Base-by-base conservation (phyloP, 1,140 invertebrate genomes). In the Aphis gossypii region DNA sequence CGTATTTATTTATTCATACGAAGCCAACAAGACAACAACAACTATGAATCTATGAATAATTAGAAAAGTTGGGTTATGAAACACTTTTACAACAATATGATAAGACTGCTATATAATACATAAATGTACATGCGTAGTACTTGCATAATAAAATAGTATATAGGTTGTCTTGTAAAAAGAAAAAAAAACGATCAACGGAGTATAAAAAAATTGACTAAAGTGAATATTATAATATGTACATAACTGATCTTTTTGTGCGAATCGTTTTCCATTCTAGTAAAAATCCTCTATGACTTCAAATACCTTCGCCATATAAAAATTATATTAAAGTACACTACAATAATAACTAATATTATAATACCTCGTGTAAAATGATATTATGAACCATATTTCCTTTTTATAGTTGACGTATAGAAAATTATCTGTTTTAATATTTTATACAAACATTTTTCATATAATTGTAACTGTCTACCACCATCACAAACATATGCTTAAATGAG, bases 1-100 rank as follows among this genome's bases (percentile, higher is more conserved):
- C 86, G 86, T 87, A 87, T 87, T 48, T 51, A 48, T 87, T 87
- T 87, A 87, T 48, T 87, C 44, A 87, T 48, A 87, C 30, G 30
- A 9, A 30, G 84, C 11, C 44, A 46, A 87, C 25, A n/a, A 48
- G 44, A 87, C 46, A 51, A 87, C 44, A 35, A 51, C 21, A 7
- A 30, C 46, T 46, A 35, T 48, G 86, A 87, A 87, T 87, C 84
- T 86, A 86, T 86, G 84, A 48, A 87, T 87, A 87, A 48, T 87
- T 87, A 87, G 25, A 46, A 46, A 87, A 87, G 84, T 87, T 87
- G 14, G 46, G 44, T 87, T 87, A 11, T 20, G 41, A 48, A 87
- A 87, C 46, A n/a, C 46, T 46, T 46, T 87, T 46, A 84, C 11
- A 44, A 84, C 83, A 44, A 84, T 84, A 23, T 44, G 21, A 84